These are phyloP conservation scores for Triplophysa tibetana DNA, from an alignment of 2,113 vertebrate genomes.

Conservation along the genomic window DNA sequence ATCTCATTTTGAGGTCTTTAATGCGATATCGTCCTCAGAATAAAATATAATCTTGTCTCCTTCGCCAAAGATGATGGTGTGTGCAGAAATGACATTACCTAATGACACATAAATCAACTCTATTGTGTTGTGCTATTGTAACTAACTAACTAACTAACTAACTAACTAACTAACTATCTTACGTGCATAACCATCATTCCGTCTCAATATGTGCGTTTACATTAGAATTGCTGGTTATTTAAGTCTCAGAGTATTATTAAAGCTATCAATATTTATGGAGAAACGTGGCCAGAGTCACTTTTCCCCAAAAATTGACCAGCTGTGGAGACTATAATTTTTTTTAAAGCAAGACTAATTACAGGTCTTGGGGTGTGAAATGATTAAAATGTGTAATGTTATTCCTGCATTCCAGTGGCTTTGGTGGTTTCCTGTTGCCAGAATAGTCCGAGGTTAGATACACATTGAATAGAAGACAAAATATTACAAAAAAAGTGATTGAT, in stretches of 20 bases:
- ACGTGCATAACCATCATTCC: constrained; percentile 3
- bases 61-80: background rate
- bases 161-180: no score
- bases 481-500: background rate
- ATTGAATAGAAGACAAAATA: background rate
- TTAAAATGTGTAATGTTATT: constrained; percentile 4
- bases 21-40: constrained; percentile 19
- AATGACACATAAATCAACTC: background rate
- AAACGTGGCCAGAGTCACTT: constrained; percentile 7
- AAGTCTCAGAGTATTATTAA: constrained; percentile 28
- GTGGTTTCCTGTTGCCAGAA: background rate
- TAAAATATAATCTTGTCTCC: background rate
- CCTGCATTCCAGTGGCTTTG: background rate
- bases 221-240: constrained; percentile 31
- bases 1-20: constrained; percentile 29
- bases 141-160: no score
- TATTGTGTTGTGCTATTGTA: constrained; percentile 26
- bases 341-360: constrained; percentile 38
- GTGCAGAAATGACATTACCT: constrained; percentile 5
- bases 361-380: constrained; percentile 9
- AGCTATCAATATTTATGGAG: constrained; percentile 5
- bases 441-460: background rate
- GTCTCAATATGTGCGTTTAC: constrained; percentile 4
- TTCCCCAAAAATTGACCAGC: constrained; percentile 32
- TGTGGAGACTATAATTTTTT: constrained; percentile 2